Evolutionary conservation across 2,797 vertebrate species (phyloP), one percentile per base, ranked within the genome.

Genomic region (Gymnopithys bicolor): DNA sequence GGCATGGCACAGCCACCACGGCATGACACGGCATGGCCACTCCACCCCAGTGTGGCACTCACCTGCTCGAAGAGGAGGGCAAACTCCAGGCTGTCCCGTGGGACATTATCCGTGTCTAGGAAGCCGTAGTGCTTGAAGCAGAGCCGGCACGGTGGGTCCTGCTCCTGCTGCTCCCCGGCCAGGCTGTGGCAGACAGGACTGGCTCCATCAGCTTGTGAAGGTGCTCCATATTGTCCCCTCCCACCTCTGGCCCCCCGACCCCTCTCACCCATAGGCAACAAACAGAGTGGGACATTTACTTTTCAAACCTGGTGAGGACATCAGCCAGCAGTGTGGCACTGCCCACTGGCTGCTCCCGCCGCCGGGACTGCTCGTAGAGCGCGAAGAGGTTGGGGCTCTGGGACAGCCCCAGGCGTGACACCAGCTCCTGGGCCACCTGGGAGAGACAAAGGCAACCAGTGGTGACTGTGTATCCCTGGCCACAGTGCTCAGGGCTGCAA

Each of bases 41-140:
- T 45, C 4, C 8, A 0, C 22, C 39, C 5, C 8, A 0, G 35
- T 2, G 4, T 1, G 4, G 71, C 76, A 53, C 93, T 92, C 97
- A 99, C 99, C 99, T 99, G 99, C 96, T 99, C 99, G 19, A 99
- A 99, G 63, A 99, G 98, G 96, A 99, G 98, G 71, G 98, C 97
- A 52, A 99, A 98, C 97, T 99, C 99, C 19, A 99, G 98, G 96
- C 98, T 98, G 94, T 99, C 98, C 22, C 98, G 98, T 5, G 98
- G 98, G 94, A 99, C 98, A 22, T 97, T 98, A 88, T 99, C 99
- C 1, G 98, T 98, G 62, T 99, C 99, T 97, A 99, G 93, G 90
- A 99, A 98, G 82, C 99, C 99, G 73, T 99, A 99, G 87, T 99
- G 98, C 89, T 99, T 99, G 97, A 99, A 99, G 96, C 98, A 99